A percentile compares a stretch with the other conserved stretches of the same genome.
Evolutionary conservation across 2,113 vertebrate species (phyloP).

Genomic region (Heterotilapia buettikoferi): DNA sequence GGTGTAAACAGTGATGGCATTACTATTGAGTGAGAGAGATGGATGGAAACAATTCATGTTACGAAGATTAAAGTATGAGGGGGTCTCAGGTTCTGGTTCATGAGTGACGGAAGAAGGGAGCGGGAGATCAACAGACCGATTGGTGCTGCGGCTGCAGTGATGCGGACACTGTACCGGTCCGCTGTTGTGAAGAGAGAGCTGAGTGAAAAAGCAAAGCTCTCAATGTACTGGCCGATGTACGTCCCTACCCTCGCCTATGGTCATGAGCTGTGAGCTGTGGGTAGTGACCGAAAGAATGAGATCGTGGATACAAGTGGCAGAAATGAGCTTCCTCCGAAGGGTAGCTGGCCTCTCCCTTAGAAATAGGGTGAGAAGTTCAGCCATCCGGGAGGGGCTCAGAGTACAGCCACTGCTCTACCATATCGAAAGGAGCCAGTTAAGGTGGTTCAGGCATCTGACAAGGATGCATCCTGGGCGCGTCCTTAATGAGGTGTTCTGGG

Average conservation of each 20-base stretch:
- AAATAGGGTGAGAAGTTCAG: neutral
- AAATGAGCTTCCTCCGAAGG: neutral
- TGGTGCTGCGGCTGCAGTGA: neutral
- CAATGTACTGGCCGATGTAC: neutral
- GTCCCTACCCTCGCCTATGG: neutral
- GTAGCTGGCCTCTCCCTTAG: neutral
- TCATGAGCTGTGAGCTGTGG: neutral
- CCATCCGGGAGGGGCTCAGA: neutral
- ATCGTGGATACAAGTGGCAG: neutral
- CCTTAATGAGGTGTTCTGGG: fast-evolving
- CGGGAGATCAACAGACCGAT: neutral
- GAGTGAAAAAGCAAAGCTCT: neutral
- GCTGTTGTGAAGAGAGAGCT: neutral
- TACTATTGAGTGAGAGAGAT: neutral
- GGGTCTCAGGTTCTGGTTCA: neutral
- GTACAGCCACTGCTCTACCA: neutral
- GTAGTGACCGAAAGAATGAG: neutral
- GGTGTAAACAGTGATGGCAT: neutral
- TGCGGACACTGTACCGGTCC: neutral
- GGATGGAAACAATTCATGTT: neutral
- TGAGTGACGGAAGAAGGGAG: neutral
- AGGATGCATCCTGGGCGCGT: neutral
- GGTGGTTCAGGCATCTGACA: neutral
- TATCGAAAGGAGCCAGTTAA: neutral
- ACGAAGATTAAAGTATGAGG: neutral